These are phyloP conservation scores for Anaspis maculata DNA, from an alignment of 2,888 invertebrate species.

Conservation along the genomic window DNA sequence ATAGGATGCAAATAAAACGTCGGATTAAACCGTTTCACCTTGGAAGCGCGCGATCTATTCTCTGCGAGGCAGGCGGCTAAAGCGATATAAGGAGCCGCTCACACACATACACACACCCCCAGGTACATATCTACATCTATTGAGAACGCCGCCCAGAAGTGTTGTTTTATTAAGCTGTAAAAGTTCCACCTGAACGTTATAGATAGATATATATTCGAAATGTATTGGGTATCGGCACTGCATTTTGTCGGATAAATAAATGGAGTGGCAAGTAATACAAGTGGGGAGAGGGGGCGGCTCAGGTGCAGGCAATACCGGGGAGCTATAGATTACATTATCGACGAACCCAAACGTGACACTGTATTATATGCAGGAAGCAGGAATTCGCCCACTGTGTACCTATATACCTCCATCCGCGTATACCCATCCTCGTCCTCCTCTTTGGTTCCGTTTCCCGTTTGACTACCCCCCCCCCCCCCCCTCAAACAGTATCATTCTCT, in stretches of 20 bases:
- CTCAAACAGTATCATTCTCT: too few species aligned
- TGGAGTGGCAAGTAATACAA: conserved; percentile 24
- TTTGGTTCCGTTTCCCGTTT: conserved; percentile 9
- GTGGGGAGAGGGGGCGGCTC: conserved; percentile 19
- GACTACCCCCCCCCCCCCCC: background rate
- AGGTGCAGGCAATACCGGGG: conserved; percentile 21
- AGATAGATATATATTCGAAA: conserved; percentile 19
- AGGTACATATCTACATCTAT: too few species aligned
- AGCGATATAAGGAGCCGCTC: conserved; percentile 3
- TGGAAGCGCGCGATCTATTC: conserved; percentile 1
- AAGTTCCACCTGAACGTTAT: conserved; percentile 21
- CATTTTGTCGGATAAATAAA: conserved; percentile 25
- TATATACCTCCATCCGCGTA: too few species aligned
- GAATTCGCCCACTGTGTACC: too few species aligned
- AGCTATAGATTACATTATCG: conserved; percentile 33
- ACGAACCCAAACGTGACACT: conserved; percentile 24
- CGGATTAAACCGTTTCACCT: conserved; percentile 12
- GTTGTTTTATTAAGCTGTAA: conserved; percentile 26
- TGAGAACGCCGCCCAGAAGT: too few species aligned
- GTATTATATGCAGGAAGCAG: conserved; percentile 4
- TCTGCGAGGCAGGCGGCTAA: too few species aligned
- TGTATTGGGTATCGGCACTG: conserved; percentile 26
- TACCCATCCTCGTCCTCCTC: too few species aligned
- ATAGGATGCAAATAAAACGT: conserved; percentile 10
- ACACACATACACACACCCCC: conserved; percentile 8